A percentile compares a stretch with the other conserved stretches of the same genome.
These are phyloP conservation scores for Siniperca undulata DNA, from an alignment of 2,797 vertebrate genomes.

Conservation along the genomic window DNA sequence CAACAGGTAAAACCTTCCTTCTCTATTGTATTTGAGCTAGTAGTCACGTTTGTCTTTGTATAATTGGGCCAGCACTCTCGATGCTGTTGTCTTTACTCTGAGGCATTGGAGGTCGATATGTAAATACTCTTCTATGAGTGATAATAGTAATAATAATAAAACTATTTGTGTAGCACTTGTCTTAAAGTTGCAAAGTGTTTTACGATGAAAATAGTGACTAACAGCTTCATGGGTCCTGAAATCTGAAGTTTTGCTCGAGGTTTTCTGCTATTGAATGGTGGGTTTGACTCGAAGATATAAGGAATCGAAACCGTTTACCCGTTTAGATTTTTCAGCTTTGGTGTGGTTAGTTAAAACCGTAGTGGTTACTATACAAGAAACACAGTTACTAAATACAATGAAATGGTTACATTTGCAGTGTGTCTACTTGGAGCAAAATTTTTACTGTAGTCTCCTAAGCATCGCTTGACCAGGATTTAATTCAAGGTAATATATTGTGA, in stretches of 20 bases:
- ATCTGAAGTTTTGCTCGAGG: neutral
- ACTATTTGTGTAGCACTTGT: neutral
- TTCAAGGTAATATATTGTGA: neutral
- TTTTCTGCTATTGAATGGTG: neutral
- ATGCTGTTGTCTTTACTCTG: neutral
- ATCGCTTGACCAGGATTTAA: neutral
- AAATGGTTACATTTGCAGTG: neutral
- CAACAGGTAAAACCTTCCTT: conserved; percentile 88
- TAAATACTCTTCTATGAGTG: neutral
- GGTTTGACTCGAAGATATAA: neutral
- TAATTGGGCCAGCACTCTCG: neutral
- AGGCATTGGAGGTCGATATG: neutral
- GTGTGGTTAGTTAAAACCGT: neutral
- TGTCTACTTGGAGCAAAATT: neutral
- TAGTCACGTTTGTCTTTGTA: neutral
- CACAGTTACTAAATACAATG: neutral
- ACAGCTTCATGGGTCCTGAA: neutral
- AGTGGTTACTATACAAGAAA: neutral
- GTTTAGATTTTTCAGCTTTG: neutral
- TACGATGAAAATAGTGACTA: neutral
- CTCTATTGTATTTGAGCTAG: neutral
- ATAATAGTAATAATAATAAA: neutral
- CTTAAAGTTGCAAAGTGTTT: neutral
- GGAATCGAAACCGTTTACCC: neutral
- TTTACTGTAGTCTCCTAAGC: neutral